Evolutionary conservation across 2,888 invertebrate genomes (phyloP).

Genomic region (Lomographa bimaculata): DNA sequence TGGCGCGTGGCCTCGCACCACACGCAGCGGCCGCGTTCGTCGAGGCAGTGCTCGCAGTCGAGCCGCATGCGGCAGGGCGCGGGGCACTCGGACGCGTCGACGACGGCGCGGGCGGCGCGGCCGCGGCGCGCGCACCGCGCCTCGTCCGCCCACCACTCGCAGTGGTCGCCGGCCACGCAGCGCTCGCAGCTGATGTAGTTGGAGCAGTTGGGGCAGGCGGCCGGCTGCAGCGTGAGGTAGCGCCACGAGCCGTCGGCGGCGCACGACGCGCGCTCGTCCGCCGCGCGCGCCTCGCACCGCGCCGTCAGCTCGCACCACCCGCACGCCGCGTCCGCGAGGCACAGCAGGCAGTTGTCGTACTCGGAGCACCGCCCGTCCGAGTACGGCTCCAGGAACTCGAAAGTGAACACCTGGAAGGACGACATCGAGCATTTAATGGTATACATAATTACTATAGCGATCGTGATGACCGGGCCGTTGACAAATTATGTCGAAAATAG

Average conservation of each 20-base stretch:
- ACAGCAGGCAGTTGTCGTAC: slow-evolving; percentile 93
- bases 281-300: slow-evolving; percentile 86
- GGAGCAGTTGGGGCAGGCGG: slow-evolving; percentile 93
- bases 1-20: slow-evolving; percentile 97
- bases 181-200: slow-evolving; percentile 95
- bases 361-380: slow-evolving; percentile 90
- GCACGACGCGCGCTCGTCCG: slow-evolving; percentile 87
- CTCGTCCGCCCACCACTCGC: slow-evolving; percentile 97
- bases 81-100: slow-evolving; percentile 87
- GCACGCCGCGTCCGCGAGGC: slow-evolving; percentile 94
- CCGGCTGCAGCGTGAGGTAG: slow-evolving; percentile 91
- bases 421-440: neutral
- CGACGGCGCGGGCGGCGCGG: slow-evolving; percentile 87
- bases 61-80: slow-evolving; percentile 90
- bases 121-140: slow-evolving; percentile 93
- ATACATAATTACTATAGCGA: too few species aligned
- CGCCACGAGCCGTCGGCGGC: slow-evolving; percentile 86
- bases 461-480: too few species aligned
- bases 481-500: too few species aligned
- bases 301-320: slow-evolving; percentile 95
- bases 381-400: slow-evolving; percentile 95
- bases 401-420: slow-evolving; percentile 87
- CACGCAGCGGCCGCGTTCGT: slow-evolving; percentile 94
- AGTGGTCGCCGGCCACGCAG: slow-evolving; percentile 90
- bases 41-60: slow-evolving; percentile 92